Evolutionary conservation across 2,797 vertebrate genomes (phyloP).

Genomic region (Malacoraja senta): DNA sequence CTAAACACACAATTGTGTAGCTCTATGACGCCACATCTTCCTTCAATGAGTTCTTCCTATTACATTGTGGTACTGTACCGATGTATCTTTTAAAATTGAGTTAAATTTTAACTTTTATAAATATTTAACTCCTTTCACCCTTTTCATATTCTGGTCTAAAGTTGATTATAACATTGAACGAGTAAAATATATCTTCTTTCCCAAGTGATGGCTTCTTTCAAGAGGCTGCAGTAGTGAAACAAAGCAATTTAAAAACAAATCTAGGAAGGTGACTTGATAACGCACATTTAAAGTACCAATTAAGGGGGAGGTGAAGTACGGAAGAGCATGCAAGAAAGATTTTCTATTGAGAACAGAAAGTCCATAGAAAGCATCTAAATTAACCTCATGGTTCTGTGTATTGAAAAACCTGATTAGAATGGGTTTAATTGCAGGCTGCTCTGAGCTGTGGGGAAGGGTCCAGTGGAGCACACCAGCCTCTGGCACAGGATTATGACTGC

Average conservation of each 20-base stretch:
- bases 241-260: conserved; percentile 28
- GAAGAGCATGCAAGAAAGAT: conserved; percentile 31
- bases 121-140: too few relatives aligned
- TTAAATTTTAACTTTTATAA: neutral
- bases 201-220: neutral
- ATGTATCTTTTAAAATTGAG: neutral
- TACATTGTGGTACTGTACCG: neutral
- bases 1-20: neutral
- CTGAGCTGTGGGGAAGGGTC: conserved; percentile 17
- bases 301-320: conserved; percentile 26
- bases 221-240: neutral
- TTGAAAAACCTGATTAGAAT: conserved; percentile 19
- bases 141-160: neutral
- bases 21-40: neutral
- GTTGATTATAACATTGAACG: neutral
- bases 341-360: conserved; percentile 36
- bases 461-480: conserved; percentile 26
- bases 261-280: neutral
- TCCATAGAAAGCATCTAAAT: conserved; percentile 38
- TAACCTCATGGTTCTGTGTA: conserved; percentile 29
- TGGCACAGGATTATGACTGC: conserved; percentile 35
- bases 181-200: neutral
- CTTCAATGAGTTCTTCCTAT: neutral
- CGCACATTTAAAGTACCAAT: conserved; percentile 6
- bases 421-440: conserved; percentile 28